Conservation (phyloP, 2,888 invertebrate species). For the Agrenia bidenticulata region DNA sequence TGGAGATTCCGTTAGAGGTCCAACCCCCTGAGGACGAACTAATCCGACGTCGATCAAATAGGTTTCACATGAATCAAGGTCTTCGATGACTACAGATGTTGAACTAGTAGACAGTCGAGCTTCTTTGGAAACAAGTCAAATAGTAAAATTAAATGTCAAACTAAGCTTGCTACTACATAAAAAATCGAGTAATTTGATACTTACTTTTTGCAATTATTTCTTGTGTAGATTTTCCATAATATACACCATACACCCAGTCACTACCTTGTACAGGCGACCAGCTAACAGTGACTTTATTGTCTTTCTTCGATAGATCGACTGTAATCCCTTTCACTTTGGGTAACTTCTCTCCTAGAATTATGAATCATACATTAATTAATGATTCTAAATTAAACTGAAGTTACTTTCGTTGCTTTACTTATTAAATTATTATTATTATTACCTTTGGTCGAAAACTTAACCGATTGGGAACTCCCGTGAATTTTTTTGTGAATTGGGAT, state of each 20-base stretch:
- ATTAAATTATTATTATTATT: no score
- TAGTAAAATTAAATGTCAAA: conserved; percentile 11
- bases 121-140: conserved; percentile 10
- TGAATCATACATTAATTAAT: no score
- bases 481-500: conserved; percentile 64
- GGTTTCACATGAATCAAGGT: conserved; percentile 71
- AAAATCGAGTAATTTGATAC: conserved; percentile 49
- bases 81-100: conserved; percentile 61
- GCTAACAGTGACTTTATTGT: conserved; percentile 61
- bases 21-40: conserved; percentile 62
- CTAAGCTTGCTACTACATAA: no score
- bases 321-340: conserved; percentile 42
- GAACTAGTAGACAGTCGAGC: not conserved
- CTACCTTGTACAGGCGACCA: conserved; percentile 69
- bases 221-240: conserved; percentile 65
- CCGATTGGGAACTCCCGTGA: conserved; percentile 61
- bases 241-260: conserved; percentile 69
- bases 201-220: conserved; percentile 64
- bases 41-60: conserved; percentile 73
- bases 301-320: conserved; percentile 22
- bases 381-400: not conserved
- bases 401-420: no score
- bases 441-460: conserved; percentile 59
- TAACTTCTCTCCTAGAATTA: conserved; percentile 54
- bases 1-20: conserved; percentile 64